These are phyloP conservation scores for Zaprionus inermis DNA, from an alignment of 1,140 invertebrate species.

Conservation along the genomic window DNA sequence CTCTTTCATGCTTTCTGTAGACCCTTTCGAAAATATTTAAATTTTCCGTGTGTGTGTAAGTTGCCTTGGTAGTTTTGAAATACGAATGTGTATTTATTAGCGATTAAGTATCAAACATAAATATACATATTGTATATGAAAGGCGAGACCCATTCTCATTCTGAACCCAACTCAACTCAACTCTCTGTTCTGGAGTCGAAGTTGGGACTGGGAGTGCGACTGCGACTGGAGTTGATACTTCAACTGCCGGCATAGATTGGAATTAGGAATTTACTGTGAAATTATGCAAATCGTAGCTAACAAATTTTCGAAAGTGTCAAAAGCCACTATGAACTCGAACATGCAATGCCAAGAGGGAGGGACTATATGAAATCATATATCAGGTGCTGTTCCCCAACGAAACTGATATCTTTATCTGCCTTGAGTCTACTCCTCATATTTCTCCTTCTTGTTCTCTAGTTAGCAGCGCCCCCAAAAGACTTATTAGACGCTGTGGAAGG, in stretches of 20 bases:
- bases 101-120: conserved; percentile 66
- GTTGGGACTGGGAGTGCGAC: background rate
- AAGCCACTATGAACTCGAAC: conserved; percentile 42
- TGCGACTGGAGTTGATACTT: conserved; percentile 21
- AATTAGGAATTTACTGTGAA: conserved; percentile 77
- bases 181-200: background rate
- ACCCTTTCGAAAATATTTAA: conserved; percentile 76
- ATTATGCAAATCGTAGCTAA: conserved; percentile 74
- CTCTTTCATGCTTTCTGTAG: background rate
- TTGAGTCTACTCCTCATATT: conserved; percentile 13
- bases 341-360: background rate
- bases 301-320: conserved; percentile 77
- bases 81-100: conserved; percentile 80
- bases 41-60: conserved; percentile 29
- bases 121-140: conserved; percentile 28
- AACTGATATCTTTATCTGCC: conserved; percentile 75
- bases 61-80: conserved; percentile 60
- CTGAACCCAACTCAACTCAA: background rate
- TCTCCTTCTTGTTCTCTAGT: conserved; percentile 22
- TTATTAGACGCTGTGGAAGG: conserved; percentile 52
- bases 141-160: background rate
- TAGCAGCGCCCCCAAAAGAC: conserved; percentile 49
- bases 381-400: conserved; percentile 47
- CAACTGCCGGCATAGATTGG: conserved; percentile 52
- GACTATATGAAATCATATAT: background rate